Base-by-base conservation (phyloP, 2,888 invertebrate species). In the Ectemnius continuus region DNA sequence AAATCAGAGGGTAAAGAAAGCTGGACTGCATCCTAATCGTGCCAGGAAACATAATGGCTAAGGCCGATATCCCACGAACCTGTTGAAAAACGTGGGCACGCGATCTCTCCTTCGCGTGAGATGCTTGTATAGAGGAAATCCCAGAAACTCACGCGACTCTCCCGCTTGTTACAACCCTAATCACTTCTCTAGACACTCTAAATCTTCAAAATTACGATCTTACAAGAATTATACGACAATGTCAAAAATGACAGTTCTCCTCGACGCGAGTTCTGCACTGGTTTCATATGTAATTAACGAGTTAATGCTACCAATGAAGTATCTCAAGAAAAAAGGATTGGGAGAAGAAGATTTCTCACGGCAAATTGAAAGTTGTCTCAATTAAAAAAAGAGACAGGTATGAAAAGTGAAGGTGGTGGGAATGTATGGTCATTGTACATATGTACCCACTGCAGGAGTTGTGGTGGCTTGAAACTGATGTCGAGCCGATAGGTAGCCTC, bases 391-490 rank as follows among this genome's bases (percentile, higher is more conserved):
- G 23, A 2, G 23, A 3, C 23, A 23, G 23, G 3, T 47, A 47
- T 47, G 0, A 2, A 47, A 52, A 52, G 52, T 52, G 16, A 6
- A 36, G 8, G 36, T 3, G 52, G 52, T 64, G 46, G 16, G 61
- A 61, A 23, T 36, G 61, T 20, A 59, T 61, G 67, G 79, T 74
- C 18, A 73, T 67, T 85, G 80, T 87, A 23, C 23, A 23, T 23
- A 36, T 36, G 36, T 36, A 92, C 93, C 92, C 91, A 93, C 93
- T 92, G 91, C 79, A 93, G 86, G 60, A 91, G 87, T 84, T 92
- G 91, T 5, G 93, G 92, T 56, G 93, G 93, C 75, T 92, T 92
- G 87, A 93, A 92, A 81, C 92, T 92, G 79, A 93, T 89, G 83
- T 92, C 92, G 75, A 93, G 87, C 45, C 92, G 89, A 87, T 93